A percentile compares a stretch with the other conserved stretches of the same genome.
phyloP scores from a whole-genome alignment of 2,797 vertebrate species.

The Danio tinwini region DNA sequence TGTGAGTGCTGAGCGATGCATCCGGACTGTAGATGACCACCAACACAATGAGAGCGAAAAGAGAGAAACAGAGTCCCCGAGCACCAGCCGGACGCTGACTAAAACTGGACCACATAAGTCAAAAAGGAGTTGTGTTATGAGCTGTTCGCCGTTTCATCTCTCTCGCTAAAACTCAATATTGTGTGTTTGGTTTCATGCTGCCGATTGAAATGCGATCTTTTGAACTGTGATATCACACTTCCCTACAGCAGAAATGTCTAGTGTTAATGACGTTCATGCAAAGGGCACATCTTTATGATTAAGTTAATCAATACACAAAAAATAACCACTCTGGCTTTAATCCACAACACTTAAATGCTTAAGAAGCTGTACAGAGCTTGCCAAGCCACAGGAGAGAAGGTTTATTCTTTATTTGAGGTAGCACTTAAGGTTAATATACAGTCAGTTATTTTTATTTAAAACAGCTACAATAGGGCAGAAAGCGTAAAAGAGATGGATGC shows the following conservation, averaged over 20 bases:
- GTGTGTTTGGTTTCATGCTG: background rate
- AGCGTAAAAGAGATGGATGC: background rate
- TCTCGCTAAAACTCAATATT: constrained; percentile 13
- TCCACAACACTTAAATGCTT: background rate
- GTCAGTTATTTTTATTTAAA: background rate
- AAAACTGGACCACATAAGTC: constrained; percentile 13
- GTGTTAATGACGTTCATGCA: background rate
- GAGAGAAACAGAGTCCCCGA: constrained; percentile 19
- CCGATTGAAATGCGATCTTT: background rate
- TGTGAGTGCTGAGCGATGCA: constrained; percentile 32
- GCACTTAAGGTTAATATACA: background rate
- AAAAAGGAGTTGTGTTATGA: constrained; percentile 43
- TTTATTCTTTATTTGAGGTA: constrained; percentile 4
- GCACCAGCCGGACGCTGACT: constrained; percentile 3
- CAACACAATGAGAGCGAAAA: constrained; percentile 22
- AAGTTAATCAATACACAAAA: background rate
- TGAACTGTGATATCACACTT: background rate
- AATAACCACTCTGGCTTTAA: background rate
- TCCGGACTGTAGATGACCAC: constrained; percentile 40
- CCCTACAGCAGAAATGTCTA: background rate
- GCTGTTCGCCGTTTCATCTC: constrained; percentile 18
- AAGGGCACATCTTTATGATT: background rate
- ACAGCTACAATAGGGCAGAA: background rate
- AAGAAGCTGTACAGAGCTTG: background rate
- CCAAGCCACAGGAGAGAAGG: background rate